Evolutionary conservation across 2,888 invertebrate genomes (phyloP), one percentile per base, ranked within the genome.

Genomic region (Phragmatobia fuliginosa): DNA sequence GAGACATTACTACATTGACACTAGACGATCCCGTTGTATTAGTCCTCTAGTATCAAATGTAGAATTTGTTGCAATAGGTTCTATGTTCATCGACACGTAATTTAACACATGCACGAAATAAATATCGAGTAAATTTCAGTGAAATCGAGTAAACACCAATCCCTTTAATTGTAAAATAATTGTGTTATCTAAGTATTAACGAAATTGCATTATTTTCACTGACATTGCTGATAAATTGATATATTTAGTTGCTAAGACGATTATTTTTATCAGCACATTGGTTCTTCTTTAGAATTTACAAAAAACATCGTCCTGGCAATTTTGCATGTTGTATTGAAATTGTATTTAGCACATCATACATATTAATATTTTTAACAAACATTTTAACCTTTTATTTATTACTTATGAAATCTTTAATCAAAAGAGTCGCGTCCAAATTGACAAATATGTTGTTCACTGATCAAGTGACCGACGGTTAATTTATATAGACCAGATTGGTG

Each of bases 361-460:
- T 74, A 62, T 63, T 69, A 68, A 45, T 82, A 74, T 36, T 75
- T 69, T 59, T 78, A 79, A 78, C 74, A 73, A 70, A 78, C 83
- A 83, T 72, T 73, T 77, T 82, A 66, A 72, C 75, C 74, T 74
- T 56, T n/a, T n/a, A n/a, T n/a, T n/a, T 74, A 52, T 31, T 69
- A 75, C 72, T 76, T 68, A 75, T 75, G 60, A 69, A 59, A 67
- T 58, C 58, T 36, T 58, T 70, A 66, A 64, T 77, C 69, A 67
- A 74, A 74, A 68, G 67, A 0, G 62, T 63, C 62, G 69, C 59
- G 61, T 74, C 70, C 78, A 82, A 85, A 82, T 85, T 82, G 79
- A 75, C 80, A 83, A 86, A 81, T 87, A 90, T 90, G 81, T 87
- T 77, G 88, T 88, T 82, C 90, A 87, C 77, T 76, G 79, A 81